Conservation (phyloP, 2,113 vertebrate genomes). For the Trochalopteron elliotii region DNA sequence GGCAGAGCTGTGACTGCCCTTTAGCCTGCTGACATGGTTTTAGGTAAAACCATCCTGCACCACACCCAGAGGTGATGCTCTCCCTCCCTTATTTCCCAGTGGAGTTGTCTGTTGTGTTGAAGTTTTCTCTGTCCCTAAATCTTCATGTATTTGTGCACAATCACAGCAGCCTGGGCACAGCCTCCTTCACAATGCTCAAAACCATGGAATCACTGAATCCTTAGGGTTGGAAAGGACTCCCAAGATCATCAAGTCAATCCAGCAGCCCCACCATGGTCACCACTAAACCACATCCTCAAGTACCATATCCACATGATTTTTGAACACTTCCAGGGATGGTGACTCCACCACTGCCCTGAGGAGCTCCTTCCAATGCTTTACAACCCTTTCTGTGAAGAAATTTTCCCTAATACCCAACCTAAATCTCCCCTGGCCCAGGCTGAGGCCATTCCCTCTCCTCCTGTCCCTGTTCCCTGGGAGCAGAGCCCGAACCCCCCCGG, state of each 20-base stretch:
- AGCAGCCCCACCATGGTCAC: not conserved
- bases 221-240: not conserved
- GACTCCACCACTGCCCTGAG: not conserved
- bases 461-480: not conserved
- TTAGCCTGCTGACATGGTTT: not conserved
- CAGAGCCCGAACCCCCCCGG: fast-evolving
- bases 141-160: not conserved
- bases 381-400: not conserved
- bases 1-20: not conserved
- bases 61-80: not conserved
- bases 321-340: not conserved
- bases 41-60: not conserved
- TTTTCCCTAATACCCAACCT: not conserved
- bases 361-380: fast-evolving
- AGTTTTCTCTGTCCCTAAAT: not conserved
- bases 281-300: fast-evolving
- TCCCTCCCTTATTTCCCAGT: not conserved
- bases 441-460: fast-evolving
- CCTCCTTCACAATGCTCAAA: fast-evolving
- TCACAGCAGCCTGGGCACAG: not conserved
- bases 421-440: not conserved
- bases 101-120: not conserved
- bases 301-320: not conserved
- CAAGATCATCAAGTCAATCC: not conserved
- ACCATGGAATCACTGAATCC: not conserved